These are phyloP conservation scores for Euthynnus affinis DNA, from an alignment of 2,797 vertebrate species.

Conservation along the genomic window DNA sequence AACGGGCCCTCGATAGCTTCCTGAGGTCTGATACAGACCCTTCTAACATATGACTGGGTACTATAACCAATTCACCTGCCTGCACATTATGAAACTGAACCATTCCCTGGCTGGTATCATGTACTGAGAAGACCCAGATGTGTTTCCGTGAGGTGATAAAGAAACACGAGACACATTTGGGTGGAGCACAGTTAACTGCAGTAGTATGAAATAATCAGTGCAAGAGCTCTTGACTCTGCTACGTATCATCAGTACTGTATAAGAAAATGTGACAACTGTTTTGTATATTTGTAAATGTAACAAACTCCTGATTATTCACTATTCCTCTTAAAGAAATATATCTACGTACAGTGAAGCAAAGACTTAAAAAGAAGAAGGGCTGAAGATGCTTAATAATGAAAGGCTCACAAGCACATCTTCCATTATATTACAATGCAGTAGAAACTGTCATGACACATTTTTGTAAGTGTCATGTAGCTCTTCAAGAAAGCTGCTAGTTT, in stretches of 20 bases:
- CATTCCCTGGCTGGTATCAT: background rate
- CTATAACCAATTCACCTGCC: slow-evolving; percentile 4
- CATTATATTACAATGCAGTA: slow-evolving; percentile 5
- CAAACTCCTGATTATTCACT: slow-evolving; percentile 13
- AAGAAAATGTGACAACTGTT: slow-evolving; percentile 54
- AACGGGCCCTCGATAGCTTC: slow-evolving; percentile 73
- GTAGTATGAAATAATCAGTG: slow-evolving; percentile 25
- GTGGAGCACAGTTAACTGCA: slow-evolving; percentile 7
- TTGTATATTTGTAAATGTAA: slow-evolving; percentile 49
- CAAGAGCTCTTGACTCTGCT: slow-evolving; percentile 33
- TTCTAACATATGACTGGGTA: background rate
- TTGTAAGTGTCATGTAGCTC: slow-evolving; percentile 3
- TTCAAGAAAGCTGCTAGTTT: slow-evolving; percentile 15
- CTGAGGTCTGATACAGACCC: slow-evolving; percentile 53
- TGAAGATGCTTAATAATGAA: slow-evolving; percentile 16
- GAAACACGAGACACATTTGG: background rate
- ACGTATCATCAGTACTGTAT: slow-evolving; percentile 56
- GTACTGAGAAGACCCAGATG: slow-evolving; percentile 11
- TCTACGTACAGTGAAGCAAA: slow-evolving; percentile 3
- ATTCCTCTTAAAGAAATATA: background rate
- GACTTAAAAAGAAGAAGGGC: slow-evolving; percentile 26
- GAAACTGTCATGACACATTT: slow-evolving; percentile 11
- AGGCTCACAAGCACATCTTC: background rate
- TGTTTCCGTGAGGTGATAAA: slow-evolving; percentile 14
- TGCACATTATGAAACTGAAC: slow-evolving; percentile 9